These are phyloP conservation scores for Ictidomys tridecemlineatus DNA, from an alignment of 2,113 vertebrate species.

Conservation along the genomic window DNA sequence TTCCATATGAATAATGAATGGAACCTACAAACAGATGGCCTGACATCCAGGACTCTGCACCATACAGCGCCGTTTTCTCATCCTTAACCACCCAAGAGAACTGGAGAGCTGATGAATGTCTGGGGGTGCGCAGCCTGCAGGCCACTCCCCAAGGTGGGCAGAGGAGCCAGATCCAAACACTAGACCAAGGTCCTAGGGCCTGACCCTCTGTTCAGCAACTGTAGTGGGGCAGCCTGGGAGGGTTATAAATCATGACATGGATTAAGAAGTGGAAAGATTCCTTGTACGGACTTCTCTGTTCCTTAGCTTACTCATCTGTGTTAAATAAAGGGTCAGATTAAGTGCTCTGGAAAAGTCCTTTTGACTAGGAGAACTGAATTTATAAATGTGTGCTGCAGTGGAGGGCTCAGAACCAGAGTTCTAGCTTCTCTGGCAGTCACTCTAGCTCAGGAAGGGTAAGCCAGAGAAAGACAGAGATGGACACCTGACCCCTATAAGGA, in stretches of 20 bases:
- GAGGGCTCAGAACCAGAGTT: not conserved
- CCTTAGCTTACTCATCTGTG: not conserved
- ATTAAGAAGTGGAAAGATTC: not conserved
- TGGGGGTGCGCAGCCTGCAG: not conserved
- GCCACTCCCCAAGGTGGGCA: not conserved
- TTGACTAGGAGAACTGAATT: not conserved
- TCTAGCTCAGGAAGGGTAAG: not conserved
- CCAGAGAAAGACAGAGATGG: not conserved
- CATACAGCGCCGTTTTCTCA: not conserved
- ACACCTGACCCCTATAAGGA: not conserved
- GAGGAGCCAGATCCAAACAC: not conserved
- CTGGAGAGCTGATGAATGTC: not conserved
- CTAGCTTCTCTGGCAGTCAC: not conserved
- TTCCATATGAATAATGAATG: constrained; percentile 78
- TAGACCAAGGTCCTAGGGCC: not conserved
- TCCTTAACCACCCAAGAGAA: not conserved
- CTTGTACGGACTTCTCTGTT: not conserved
- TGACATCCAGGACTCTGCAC: constrained; percentile 66
- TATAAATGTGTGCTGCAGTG: not conserved
- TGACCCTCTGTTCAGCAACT: not conserved
- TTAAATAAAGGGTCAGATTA: not conserved
- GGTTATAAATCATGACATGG: not conserved
- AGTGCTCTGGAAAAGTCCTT: not conserved
- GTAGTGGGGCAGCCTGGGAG: not conserved
- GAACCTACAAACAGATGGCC: constrained; percentile 23